Evolutionary conservation across 2,888 invertebrate species (phyloP), one percentile per base, ranked within the genome.

Genomic region (Pemphredon lugubris): DNA sequence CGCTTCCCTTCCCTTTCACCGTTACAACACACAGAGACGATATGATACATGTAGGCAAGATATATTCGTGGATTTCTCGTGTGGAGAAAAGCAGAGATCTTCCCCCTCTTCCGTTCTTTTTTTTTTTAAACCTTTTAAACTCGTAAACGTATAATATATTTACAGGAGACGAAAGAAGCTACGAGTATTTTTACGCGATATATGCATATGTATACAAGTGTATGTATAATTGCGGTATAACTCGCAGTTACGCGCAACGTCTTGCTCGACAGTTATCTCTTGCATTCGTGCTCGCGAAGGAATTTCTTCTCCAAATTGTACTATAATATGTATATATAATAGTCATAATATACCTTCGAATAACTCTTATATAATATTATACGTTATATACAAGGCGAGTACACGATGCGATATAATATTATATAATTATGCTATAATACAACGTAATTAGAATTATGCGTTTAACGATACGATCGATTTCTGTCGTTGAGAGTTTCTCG

Each of bases 131-230:
- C 11, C 32, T n/a, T 54, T 44, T n/a, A n/a, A n/a, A 50, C 55
- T 67, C 61, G 47, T 58, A 58, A 60, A 61, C 51, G 59, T 57
- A 18, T 60, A 77, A 65, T 60, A 55, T 85, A 85, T 85, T 84
- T 85, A 85, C 85, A 85, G 83, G 79, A 83, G 77, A 78, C 71
- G 64, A 73, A 80, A 84, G 72, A 83, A 83, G 77, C 83, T 84
- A 82, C 79, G 71, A 55, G 59, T 80, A 73, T 64, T n/a, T 74
- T 70, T 77, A 81, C 75, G 69, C 69, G 72, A 61, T 75, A 72
- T 74, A 61, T 75, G 51, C 70, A 53, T 69, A 71, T 45, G 58
- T 42, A 61, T 68, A 66, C 44, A 26, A 65, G 57, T 75, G 54
- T 69, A 45, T 75, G 58, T 69, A 60, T 61, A 71, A 54, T 40